Evolutionary conservation across 2,888 invertebrate genomes (phyloP).

Genomic region (Troglohyphantes excavatus): DNA sequence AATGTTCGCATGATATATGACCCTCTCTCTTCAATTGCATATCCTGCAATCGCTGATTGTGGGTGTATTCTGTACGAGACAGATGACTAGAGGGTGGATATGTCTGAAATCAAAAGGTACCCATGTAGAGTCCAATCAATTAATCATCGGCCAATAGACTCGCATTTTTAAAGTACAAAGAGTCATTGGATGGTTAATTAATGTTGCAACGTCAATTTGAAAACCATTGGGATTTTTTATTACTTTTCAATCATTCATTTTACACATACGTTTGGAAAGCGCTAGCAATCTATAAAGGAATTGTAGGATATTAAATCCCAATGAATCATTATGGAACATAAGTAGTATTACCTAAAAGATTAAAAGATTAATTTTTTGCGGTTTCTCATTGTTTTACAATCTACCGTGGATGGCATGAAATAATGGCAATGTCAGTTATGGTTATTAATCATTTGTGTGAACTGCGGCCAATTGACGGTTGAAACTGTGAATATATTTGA

Average conservation of each 20-base stretch:
- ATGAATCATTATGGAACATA: neutral
- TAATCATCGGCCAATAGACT: constrained; percentile 23
- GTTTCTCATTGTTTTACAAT: too few species aligned
- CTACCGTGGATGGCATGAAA: too few species aligned
- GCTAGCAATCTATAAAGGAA: neutral
- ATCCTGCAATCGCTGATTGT: constrained; percentile 17
- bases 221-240: neutral
- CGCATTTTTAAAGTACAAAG: neutral
- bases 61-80: constrained; percentile 25
- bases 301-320: neutral
- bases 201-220: constrained; percentile 1
- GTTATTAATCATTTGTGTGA: too few species aligned
- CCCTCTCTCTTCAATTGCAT: constrained; percentile 18
- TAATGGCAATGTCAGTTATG: too few species aligned
- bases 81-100: constrained; percentile 31
- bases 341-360: too few species aligned
- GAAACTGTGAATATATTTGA: too few species aligned
- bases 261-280: neutral
- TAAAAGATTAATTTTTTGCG: too few species aligned
- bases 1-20: constrained; percentile 19
- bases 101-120: constrained; percentile 40
- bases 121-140: constrained; percentile 1
- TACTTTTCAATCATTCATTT: neutral
- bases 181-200: neutral
- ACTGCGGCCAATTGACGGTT: too few species aligned